These are phyloP conservation scores for Cairina moschata DNA, from an alignment of 2,113 vertebrate species.

Conservation along the genomic window DNA sequence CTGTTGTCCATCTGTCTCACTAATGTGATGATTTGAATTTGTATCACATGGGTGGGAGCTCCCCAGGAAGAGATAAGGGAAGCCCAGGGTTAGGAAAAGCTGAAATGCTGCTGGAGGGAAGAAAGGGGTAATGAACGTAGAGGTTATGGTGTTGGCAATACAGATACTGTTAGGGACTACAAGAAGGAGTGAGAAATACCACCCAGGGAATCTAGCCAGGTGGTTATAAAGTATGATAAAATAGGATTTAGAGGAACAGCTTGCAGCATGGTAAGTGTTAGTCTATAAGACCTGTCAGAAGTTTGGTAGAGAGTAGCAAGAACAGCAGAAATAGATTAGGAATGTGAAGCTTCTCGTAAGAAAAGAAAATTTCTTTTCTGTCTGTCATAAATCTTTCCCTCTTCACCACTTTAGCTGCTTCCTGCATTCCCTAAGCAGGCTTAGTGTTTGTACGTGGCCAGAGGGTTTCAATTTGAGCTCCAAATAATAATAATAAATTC, in stretches of 20 bases:
- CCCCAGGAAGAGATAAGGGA: not conserved
- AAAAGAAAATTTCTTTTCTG: conserved; percentile 47
- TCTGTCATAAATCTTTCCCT: conserved; percentile 52
- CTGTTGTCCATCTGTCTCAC: not conserved
- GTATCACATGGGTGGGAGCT: not conserved
- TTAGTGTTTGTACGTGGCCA: conserved; percentile 29
- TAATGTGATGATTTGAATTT: not conserved
- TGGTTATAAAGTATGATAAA: conserved; percentile 36
- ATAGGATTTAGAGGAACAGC: conserved; percentile 18
- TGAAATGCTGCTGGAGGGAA: not conserved
- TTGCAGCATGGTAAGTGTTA: conserved; percentile 53
- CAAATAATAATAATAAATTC: conserved; percentile 56
- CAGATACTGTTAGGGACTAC: not conserved
- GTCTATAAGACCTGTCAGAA: conserved; percentile 46
- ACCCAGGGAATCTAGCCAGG: conserved; percentile 13
- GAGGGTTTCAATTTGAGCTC: conserved; percentile 53
- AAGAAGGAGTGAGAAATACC: not conserved
- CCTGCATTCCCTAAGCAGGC: conserved; percentile 34
- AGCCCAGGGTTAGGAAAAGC: not conserved
- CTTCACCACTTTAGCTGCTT: conserved; percentile 45
- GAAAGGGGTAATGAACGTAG: not conserved
- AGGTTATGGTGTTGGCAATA: not conserved
- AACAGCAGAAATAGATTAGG: conserved; percentile 46
- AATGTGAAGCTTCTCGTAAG: conserved; percentile 10
- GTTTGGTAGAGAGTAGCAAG: conserved; percentile 39